These are phyloP conservation scores for Galemys pyrenaicus DNA, from an alignment of 2,113 vertebrate genomes.

Conservation along the genomic window DNA sequence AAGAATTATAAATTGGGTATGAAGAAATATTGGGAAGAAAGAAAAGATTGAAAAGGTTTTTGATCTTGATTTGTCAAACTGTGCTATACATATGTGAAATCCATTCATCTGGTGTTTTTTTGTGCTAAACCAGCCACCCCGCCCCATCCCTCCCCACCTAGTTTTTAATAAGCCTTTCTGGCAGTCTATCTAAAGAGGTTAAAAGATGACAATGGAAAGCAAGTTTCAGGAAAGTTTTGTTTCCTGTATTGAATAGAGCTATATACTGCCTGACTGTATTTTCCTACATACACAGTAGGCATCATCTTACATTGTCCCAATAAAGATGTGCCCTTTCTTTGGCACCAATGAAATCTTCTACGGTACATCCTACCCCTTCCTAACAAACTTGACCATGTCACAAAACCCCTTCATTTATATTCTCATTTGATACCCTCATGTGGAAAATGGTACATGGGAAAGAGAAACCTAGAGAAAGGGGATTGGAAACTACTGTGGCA, in stretches of 20 bases:
- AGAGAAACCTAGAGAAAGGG: slow-evolving; percentile 39
- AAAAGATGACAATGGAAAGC: not conserved
- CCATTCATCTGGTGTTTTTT: not conserved
- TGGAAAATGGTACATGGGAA: too few species aligned
- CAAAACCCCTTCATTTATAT: not conserved
- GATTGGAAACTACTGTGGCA: not conserved
- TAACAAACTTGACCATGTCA: not conserved
- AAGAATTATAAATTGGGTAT: not conserved
- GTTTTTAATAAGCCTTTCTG: slow-evolving; percentile 29
- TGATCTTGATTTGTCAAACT: slow-evolving; percentile 8
- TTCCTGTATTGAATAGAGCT: not conserved
- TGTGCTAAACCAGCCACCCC: too few species aligned
- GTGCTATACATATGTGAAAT: not conserved
- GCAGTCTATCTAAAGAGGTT: not conserved
- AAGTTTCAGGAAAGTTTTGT: slow-evolving; percentile 31
- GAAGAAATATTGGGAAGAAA: not conserved
- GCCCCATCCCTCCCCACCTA: too few species aligned
- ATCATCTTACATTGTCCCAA: not conserved
- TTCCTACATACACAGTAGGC: not conserved
- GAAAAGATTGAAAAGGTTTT: not conserved
- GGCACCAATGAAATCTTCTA: not conserved
- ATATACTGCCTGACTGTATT: not conserved
- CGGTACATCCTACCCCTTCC: not conserved
- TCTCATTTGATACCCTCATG: not conserved
- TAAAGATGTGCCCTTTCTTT: not conserved